A percentile compares a stretch with the other conserved stretches of the same genome.
These are phyloP conservation scores for Cyprinodon tularosa DNA, from an alignment of 2,113 vertebrate genomes.

Conservation along the genomic window DNA sequence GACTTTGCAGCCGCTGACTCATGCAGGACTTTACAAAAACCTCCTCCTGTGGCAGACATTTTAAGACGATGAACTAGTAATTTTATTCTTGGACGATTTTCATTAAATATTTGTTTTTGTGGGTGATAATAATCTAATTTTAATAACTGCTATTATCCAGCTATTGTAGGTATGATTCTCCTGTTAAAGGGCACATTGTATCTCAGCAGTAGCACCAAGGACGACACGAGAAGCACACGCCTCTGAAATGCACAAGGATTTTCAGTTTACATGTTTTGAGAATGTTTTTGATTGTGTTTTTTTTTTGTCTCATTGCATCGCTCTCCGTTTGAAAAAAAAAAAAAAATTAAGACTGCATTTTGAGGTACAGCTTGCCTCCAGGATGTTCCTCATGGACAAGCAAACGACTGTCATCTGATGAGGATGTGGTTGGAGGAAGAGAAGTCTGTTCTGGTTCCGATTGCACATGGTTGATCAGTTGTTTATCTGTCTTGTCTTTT, in stretches of 20 bases:
- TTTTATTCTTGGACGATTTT: slow-evolving; percentile 70
- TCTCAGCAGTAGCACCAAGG: slow-evolving; percentile 75
- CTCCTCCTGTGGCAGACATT: slow-evolving; percentile 55
- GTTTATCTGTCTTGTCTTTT: slow-evolving; percentile 43
- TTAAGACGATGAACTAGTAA: slow-evolving; percentile 64
- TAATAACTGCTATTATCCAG: slow-evolving; percentile 76
- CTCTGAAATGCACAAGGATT: slow-evolving; percentile 78
- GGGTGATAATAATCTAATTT: slow-evolving; percentile 75
- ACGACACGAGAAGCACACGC: slow-evolving; percentile 78
- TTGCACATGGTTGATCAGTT: slow-evolving; percentile 25
- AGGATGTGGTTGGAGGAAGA: slow-evolving; percentile 11
- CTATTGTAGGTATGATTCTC: slow-evolving; percentile 77
- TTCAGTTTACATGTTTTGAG: slow-evolving; percentile 80
- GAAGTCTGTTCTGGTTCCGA: slow-evolving; percentile 34
- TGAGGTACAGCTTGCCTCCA: slow-evolving; percentile 37
- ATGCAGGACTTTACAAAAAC: slow-evolving; percentile 39
- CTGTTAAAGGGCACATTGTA: slow-evolving; percentile 81
- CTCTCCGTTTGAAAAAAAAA: slow-evolving; percentile 30
- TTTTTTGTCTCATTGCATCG: slow-evolving; percentile 51
- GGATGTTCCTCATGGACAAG: slow-evolving; percentile 25
- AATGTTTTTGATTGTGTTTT: slow-evolving; percentile 66
- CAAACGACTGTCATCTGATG: slow-evolving; percentile 7
- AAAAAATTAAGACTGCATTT: slow-evolving; percentile 12
- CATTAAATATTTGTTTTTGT: slow-evolving; percentile 72
- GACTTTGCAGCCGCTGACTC: slow-evolving; percentile 48